Percentiles rank a stretch among this genome's conserved stretches.
These are phyloP conservation scores for Aplochiton taeniatus DNA, from an alignment of 2,797 vertebrate genomes.

Conservation along the genomic window DNA sequence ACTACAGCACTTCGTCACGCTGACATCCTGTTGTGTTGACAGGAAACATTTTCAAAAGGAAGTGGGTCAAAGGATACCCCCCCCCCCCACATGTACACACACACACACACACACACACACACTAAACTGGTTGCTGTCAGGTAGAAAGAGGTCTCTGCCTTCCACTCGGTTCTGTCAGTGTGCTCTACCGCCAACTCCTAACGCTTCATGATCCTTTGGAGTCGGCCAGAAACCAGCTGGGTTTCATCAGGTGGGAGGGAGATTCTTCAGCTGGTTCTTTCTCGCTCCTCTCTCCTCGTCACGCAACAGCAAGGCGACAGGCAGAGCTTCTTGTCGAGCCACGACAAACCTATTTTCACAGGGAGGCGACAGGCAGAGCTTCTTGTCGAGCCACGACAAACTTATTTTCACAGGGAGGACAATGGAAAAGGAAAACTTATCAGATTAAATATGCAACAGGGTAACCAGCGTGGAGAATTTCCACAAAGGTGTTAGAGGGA, in stretches of 20 bases:
- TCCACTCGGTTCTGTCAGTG: not conserved
- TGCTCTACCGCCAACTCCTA: not conserved
- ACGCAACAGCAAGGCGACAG: not conserved
- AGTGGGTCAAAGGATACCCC: slow-evolving; percentile 34
- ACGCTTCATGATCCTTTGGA: not conserved
- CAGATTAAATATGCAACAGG: slow-evolving; percentile 42
- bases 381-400: too few relatives aligned
- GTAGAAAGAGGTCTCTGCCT: not conserved
- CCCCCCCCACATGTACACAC: too few relatives aligned
- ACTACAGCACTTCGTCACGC: slow-evolving; percentile 32
- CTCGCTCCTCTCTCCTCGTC: not conserved
- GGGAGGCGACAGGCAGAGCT: too few relatives aligned
- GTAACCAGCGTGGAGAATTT: slow-evolving; percentile 9
- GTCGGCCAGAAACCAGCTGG: not conserved
- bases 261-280: not conserved
- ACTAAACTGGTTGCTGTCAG: slow-evolving; percentile 1
- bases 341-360: not conserved
- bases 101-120: too few relatives aligned
- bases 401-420: slow-evolving; percentile 21
- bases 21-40: slow-evolving; percentile 34
- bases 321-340: not conserved
- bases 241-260: slow-evolving; percentile 6
- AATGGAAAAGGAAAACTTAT: slow-evolving; percentile 26
- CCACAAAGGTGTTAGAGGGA: slow-evolving; percentile 11
- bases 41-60: slow-evolving; percentile 31